A percentile compares a stretch with the other conserved stretches of the same genome.
Evolutionary conservation across 2,797 vertebrate genomes (phyloP).

Genomic region (Petrocephalus schoutedeni): DNA sequence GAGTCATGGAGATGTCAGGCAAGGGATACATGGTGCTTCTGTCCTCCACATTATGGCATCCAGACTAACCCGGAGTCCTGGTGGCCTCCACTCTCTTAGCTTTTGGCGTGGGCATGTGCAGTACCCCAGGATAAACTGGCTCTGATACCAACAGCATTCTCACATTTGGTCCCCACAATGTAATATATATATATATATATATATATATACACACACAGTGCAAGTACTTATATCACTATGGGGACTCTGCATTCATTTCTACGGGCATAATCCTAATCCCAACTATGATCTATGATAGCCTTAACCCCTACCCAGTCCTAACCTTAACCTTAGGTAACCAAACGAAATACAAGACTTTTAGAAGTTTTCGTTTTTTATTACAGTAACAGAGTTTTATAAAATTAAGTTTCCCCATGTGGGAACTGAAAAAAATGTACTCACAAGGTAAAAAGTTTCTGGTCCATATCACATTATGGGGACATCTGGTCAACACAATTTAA

Average conservation of each 20-base stretch:
- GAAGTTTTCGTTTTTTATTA: no score
- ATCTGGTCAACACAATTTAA: neutral
- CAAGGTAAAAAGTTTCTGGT: no score
- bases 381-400: no score
- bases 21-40: conserved; percentile 62
- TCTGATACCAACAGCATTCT: conserved; percentile 49
- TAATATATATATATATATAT: neutral
- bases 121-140: conserved; percentile 52
- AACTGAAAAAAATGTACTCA: no score
- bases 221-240: neutral
- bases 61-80: conserved; percentile 52
- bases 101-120: conserved; percentile 48
- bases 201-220: neutral
- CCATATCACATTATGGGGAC: no score
- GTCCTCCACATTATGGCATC: conserved; percentile 59
- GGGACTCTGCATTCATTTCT: neutral
- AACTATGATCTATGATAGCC: no score
- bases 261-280: no score
- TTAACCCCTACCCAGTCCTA: no score
- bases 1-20: conserved; percentile 68
- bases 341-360: neutral
- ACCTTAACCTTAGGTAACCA: no score
- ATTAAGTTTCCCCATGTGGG: no score
- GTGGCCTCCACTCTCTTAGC: neutral
- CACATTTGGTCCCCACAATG: neutral